Base-by-base conservation (phyloP, 2,113 vertebrate genomes). In the Sturnira hondurensis region DNA sequence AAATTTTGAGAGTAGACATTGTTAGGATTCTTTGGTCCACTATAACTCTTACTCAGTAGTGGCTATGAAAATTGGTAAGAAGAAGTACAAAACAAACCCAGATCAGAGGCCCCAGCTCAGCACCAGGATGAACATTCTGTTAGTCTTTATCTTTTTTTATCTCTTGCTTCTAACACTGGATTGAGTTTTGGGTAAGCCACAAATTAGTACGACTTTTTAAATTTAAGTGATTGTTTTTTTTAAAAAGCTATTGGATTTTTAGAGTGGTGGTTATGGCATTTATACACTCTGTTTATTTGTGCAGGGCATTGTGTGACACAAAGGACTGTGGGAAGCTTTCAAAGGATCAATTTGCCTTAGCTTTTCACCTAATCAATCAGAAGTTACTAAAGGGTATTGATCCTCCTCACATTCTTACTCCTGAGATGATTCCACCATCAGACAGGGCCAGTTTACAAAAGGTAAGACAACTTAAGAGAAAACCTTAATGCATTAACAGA, bases 381-480 rank as follows among this genome's bases (percentile, higher is more conserved):
- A 99, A 99, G 97, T 97, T 99, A 96, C 98, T 98, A 26, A 99
- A 99, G 97, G 99, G 99, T 89, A 97, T 99, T 87, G 99, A 99
- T 83, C 99, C 99, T 89, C 99, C 99, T 85, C 99, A 99, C 91
- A 98, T 92, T 90, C 99, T 99, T 87, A 98, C 98, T 93, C 98
- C 99, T 20, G 99, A 99, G 81, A 99, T 99, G 99, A 99, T 99
- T 89, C 99, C 99, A 95, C 99, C 99, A 31, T 99, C 99, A 47
- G 99, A 99, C 96, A 99, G 99, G 73, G 97, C 98, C 38, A 98
- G 86, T 82, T 97, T 98, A 92, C 99, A 99, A 95, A 99, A 99
- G 99, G 99, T 99, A 98, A 98, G 97, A 83, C 50, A 74, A 93
- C 45, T n/a, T 93, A 67, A 73, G 63, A 86, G 68, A 94, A 89